phyloP scores from a whole-genome alignment of 2,113 vertebrate species.

The Megaceryle maxima region DNA sequence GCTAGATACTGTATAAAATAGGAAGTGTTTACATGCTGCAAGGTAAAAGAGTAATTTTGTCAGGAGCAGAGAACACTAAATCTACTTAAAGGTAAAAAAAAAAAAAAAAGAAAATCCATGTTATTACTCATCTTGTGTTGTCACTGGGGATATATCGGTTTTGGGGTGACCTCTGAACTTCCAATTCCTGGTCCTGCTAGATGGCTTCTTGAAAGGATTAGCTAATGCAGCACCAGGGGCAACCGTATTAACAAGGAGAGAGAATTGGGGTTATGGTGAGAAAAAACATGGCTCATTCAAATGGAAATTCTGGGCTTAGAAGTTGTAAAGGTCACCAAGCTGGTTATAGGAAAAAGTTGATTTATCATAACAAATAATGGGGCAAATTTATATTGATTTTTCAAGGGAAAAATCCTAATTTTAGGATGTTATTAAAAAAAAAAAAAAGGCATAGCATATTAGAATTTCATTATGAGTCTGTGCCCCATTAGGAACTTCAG shows the following conservation, averaged over 20 bases:
- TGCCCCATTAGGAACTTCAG: background rate
- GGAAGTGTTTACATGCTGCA: background rate
- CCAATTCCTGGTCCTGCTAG: background rate
- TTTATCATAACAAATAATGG: background rate
- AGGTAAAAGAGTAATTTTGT: background rate
- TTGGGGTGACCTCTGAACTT: slow-evolving; percentile 26
- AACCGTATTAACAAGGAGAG: slow-evolving; percentile 3
- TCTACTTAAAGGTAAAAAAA: background rate
- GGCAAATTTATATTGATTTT: background rate
- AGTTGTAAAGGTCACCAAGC: background rate
- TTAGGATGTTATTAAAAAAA: background rate
- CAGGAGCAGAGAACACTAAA: background rate
- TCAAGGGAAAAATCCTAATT: background rate
- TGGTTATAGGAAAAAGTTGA: background rate
- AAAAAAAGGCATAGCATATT: background rate
- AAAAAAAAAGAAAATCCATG: background rate
- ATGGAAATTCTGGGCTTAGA: slow-evolving; percentile 24
- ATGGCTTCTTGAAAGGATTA: slow-evolving; percentile 24
- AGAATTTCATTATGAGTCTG: background rate
- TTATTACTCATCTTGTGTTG: background rate
- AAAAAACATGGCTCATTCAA: background rate
- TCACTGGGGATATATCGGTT: background rate
- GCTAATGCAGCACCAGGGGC: background rate
- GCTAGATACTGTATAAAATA: background rate
- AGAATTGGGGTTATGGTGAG: slow-evolving; percentile 27